Base-by-base conservation (phyloP, 2,797 vertebrate species). In the Gouania willdenowi region DNA sequence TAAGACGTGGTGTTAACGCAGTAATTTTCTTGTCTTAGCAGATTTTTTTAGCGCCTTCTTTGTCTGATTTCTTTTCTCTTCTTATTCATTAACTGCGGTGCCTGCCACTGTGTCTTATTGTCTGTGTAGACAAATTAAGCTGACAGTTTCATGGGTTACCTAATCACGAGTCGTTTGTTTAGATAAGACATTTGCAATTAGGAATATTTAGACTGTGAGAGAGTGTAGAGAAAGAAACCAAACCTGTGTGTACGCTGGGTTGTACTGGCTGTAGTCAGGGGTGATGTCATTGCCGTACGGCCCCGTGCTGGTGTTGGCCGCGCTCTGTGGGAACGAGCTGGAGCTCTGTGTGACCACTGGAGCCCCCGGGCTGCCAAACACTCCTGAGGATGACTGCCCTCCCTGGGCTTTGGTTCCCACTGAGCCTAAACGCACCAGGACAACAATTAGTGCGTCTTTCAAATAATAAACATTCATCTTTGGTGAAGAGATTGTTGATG, bases 201-300 rank as follows among this genome's bases (percentile, higher is more conserved):
- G 26, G 3, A 13, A 1, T 11, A 27, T 3, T 26, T 15, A 19
- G 30, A 20, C 6, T 5, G 26, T 21, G 32, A 32, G 1, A 5
- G 11, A 11, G 5, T 27, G 19, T n/a, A 6, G 4, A 20, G 3
- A 19, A 12, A 32, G 26, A 9, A 22, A 32, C 21, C 32, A 39
- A 81, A 90, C 89, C 87, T 90, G 88, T 41, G 88, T 78, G 81
- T 89, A 90, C 33, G 74, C 84, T 74, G 94, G 94, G 62, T 86
- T 89, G 26, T 92, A 95, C 19, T 93, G 92, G 34, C 85, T 84
- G 60, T 93, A 95, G 52, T 82, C 79, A 1, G 87, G 47, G 25
- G 91, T 86, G 50, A 78, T 84, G 32, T 97, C 94, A 5, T 90
- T 26, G 11, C 71, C 67, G 24, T 92, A 92, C 1, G 85, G 91